Conservation (phyloP, 1,140 invertebrate genomes). For the Euura lappo region DNA sequence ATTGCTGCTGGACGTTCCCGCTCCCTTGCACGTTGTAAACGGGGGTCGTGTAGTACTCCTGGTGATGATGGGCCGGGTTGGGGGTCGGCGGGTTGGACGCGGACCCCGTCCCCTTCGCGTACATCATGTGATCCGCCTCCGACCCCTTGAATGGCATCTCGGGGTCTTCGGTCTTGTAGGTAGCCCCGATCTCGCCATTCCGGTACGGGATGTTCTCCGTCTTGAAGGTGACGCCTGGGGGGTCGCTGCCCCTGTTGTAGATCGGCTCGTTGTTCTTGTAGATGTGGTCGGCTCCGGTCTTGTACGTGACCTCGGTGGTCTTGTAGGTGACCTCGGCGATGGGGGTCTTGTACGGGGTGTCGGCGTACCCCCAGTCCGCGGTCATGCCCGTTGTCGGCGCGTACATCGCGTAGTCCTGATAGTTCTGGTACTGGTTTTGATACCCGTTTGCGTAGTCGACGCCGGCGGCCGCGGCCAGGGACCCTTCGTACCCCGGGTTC, state of each 20-base stretch:
- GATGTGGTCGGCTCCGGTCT: constrained; percentile 43
- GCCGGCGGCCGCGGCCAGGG: constrained; percentile 22
- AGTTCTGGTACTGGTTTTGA: constrained; percentile 57
- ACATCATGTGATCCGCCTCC: constrained; percentile 43
- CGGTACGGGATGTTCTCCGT: constrained; percentile 47
- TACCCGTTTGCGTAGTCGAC: constrained; percentile 48
- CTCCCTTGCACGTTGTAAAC: background rate
- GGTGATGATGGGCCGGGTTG: background rate
- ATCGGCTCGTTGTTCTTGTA: constrained; percentile 29
- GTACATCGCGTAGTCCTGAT: constrained; percentile 55
- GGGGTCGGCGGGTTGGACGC: constrained; percentile 22
- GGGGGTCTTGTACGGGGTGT: constrained; percentile 44
- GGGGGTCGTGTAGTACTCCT: background rate
- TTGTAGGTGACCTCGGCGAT: constrained; percentile 59
- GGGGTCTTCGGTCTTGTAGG: constrained; percentile 34
- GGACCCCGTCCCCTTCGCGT: constrained; percentile 22
- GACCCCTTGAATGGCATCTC: constrained; percentile 9
- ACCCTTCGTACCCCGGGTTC: constrained; percentile 34
- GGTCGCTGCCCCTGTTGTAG: constrained; percentile 48
- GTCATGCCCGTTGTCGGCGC: constrained; percentile 31
- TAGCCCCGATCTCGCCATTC: constrained; percentile 32
- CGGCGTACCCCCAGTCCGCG: constrained; percentile 45
- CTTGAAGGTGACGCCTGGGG: constrained; percentile 39
- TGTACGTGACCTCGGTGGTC: constrained; percentile 58
- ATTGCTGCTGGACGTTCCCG: background rate